phyloP scores from a whole-genome alignment of 2,113 vertebrate genomes.

The Boulengerochromis microlepis region DNA sequence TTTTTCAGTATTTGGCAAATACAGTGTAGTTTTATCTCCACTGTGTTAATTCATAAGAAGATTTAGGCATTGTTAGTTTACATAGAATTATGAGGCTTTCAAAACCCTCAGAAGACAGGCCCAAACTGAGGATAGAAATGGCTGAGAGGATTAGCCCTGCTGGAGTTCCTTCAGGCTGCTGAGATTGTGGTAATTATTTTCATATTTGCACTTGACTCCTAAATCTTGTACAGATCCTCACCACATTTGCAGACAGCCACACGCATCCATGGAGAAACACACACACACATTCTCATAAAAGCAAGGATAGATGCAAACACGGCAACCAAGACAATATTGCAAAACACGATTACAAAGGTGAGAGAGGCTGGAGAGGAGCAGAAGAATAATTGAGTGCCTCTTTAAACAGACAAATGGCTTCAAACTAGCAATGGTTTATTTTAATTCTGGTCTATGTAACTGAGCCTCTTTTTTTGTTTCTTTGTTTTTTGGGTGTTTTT shows the following conservation, averaged over 20 bases:
- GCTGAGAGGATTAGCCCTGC: slow-evolving; percentile 40
- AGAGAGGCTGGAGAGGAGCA: not conserved
- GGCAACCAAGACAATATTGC: not conserved
- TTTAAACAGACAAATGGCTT: not conserved
- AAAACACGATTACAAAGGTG: not conserved
- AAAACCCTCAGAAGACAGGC: not conserved
- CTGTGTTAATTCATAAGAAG: not conserved
- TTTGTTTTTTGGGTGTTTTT: not conserved
- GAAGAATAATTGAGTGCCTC: not conserved
- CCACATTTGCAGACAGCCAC: not conserved
- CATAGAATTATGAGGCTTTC: not conserved
- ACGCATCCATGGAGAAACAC: not conserved
- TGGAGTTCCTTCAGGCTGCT: slow-evolving; percentile 17
- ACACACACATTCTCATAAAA: not conserved
- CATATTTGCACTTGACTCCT: slow-evolving; percentile 42
- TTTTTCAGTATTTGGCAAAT: not conserved
- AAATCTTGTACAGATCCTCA: not conserved
- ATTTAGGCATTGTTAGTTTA: slow-evolving; percentile 1
- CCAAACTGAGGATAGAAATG: slow-evolving; percentile 14
- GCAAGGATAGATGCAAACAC: not conserved
- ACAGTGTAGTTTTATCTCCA: not conserved
- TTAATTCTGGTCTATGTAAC: not conserved
- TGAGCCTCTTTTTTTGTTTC: not conserved
- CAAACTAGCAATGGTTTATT: not conserved
- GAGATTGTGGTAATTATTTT: slow-evolving; percentile 53